These are phyloP conservation scores for Penaeus vannamei DNA, from an alignment of 1,140 invertebrate species.

Conservation along the genomic window DNA sequence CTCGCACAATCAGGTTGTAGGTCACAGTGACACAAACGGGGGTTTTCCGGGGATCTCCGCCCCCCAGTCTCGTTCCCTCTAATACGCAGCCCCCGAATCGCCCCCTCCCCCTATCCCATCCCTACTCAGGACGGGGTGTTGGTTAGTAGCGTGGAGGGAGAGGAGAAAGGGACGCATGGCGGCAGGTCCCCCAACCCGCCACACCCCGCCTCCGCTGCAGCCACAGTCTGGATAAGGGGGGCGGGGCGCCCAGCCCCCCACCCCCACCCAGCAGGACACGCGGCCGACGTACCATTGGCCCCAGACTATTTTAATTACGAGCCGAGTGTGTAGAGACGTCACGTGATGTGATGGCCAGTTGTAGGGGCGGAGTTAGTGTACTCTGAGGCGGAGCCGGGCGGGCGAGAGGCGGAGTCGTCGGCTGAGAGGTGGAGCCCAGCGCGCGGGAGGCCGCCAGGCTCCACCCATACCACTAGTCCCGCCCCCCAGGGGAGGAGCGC, in stretches of 20 bases:
- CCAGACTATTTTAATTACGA: conserved; percentile 60
- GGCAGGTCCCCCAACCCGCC: conserved; percentile 37
- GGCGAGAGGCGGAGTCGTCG: not conserved
- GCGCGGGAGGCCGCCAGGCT: conserved; percentile 20
- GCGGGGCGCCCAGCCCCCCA: conserved; percentile 38
- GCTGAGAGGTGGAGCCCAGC: conserved; percentile 24
- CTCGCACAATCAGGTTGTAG: conserved; percentile 45
- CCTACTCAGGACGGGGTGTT: not conserved
- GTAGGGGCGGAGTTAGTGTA: conserved; percentile 28
- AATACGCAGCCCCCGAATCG: not conserved
- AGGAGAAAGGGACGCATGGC: conserved; percentile 43
- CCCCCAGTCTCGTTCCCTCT: conserved; percentile 31
- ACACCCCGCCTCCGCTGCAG: conserved; percentile 42
- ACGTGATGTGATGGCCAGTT: conserved; percentile 50
- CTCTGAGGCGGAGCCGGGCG: conserved; percentile 12
- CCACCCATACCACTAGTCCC: conserved; percentile 31
- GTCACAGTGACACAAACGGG: conserved; percentile 50
- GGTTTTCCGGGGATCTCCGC: conserved; percentile 36
- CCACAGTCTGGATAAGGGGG: conserved; percentile 51
- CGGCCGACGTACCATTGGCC: conserved; percentile 58
- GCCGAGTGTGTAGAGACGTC: conserved; percentile 51
- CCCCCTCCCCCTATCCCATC: conserved; percentile 17
- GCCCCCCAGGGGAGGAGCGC: conserved; percentile 42
- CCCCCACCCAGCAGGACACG: conserved; percentile 46
- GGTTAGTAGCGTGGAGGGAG: conserved; percentile 30